Conservation (phyloP, 2,888 invertebrate genomes). For the Drosophila ezoana region DNA sequence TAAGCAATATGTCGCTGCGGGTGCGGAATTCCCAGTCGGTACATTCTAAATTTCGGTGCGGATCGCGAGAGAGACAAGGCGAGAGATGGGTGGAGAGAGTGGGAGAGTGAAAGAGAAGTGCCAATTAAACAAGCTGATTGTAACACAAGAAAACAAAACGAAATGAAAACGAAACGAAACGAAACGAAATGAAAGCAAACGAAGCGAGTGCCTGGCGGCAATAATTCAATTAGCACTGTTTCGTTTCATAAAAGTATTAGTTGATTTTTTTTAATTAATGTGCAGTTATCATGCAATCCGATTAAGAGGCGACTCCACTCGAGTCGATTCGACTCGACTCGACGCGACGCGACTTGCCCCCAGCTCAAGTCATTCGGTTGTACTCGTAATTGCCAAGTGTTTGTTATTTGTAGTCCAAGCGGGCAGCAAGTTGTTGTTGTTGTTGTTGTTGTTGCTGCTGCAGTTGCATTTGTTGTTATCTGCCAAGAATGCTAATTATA, state of each 20-base stretch:
- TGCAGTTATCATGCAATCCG: conserved; percentile 82
- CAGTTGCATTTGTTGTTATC: conserved; percentile 67
- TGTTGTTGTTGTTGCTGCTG: conserved; percentile 40
- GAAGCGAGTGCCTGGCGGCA: conserved; percentile 67
- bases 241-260: conserved; percentile 83
- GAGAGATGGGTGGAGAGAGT: neutral
- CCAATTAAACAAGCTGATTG: conserved; percentile 65
- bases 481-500: conserved; percentile 82
- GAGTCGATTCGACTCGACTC: conserved; percentile 10
- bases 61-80: conserved; percentile 7
- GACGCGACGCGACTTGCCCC: conserved; percentile 2
- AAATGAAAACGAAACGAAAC: conserved; percentile 16
- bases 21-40: conserved; percentile 44
- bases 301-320: conserved; percentile 67
- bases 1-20: conserved; percentile 70
- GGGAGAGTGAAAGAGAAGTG: conserved; percentile 18
- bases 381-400: conserved; percentile 73
- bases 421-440: conserved; percentile 31
- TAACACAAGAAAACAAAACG: conserved; percentile 27
- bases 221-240: conserved; percentile 83
- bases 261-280: conserved; percentile 80
- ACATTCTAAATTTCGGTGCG: conserved; percentile 18
- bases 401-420: conserved; percentile 78
- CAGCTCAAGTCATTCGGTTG: conserved; percentile 30
- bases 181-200: conserved; percentile 56